Conservation (phyloP, 2,888 invertebrate species). For the Aricia artaxerxes region DNA sequence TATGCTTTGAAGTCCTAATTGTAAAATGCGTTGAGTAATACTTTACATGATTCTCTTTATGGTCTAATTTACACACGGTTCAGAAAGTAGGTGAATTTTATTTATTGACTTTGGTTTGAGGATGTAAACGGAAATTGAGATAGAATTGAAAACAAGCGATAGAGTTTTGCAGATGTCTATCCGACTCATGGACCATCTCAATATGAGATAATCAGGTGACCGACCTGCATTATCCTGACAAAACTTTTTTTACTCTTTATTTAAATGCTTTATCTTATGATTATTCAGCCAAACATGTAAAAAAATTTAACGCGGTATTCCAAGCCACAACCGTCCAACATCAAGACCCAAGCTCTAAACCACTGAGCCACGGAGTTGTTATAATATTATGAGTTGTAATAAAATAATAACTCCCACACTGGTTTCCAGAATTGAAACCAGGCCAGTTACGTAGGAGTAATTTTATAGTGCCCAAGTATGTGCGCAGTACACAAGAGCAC, state of each 20-base stretch:
- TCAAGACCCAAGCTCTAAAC: background rate
- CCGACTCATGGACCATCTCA: background rate
- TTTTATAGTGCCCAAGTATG: too few relatives aligned
- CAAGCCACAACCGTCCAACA: background rate
- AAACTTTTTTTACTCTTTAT: background rate
- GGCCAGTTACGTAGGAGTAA: too few relatives aligned
- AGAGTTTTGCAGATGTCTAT: too few relatives aligned
- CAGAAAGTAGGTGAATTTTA: background rate
- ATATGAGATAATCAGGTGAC: background rate
- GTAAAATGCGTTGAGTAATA: constrained; percentile 8
- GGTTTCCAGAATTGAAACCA: too few relatives aligned
- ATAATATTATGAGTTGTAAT: background rate
- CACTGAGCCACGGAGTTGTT: background rate
- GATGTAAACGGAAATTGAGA: background rate
- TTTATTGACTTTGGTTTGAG: background rate
- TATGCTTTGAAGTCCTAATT: constrained; percentile 4
- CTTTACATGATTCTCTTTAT: constrained; percentile 13
- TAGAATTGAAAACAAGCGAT: background rate
- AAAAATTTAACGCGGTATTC: background rate
- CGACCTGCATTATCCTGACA: background rate
- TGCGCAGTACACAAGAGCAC: too few relatives aligned
- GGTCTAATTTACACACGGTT: background rate
- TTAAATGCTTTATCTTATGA: too few relatives aligned
- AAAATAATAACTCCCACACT: background rate
- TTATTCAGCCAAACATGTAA: too few relatives aligned